Conservation (phyloP, 2,888 invertebrate species). For the Noctua janthe region DNA sequence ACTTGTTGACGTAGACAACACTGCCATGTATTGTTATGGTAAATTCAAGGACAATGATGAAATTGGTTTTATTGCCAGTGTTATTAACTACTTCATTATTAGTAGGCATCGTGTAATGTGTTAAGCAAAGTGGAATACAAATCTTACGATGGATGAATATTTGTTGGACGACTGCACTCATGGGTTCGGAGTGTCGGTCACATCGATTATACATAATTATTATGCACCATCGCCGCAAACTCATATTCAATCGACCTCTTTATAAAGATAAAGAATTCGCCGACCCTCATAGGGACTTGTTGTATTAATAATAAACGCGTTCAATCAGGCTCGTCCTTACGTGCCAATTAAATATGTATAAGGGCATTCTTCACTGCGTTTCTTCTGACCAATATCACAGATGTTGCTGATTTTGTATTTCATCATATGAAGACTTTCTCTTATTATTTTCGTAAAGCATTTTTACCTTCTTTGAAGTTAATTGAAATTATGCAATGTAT, state of each 20-base stretch:
- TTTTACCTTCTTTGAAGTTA: conserved; percentile 12
- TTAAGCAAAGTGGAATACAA: conserved; percentile 18
- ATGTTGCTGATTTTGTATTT: conserved; percentile 62
- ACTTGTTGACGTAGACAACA: conserved; percentile 17
- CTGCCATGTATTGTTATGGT: conserved; percentile 11
- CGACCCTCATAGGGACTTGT: conserved; percentile 81
- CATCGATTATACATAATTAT: conserved; percentile 74
- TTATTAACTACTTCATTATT: conserved; percentile 7
- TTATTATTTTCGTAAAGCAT: conserved; percentile 16
- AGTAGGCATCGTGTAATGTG: neutral
- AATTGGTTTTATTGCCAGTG: conserved; percentile 21
- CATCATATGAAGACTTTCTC: conserved; percentile 38
- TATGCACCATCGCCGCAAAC: conserved; percentile 77
- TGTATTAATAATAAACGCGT: conserved; percentile 84
- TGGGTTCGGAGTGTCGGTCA: conserved; percentile 67
- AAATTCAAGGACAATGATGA: conserved; percentile 32
- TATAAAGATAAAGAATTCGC: conserved; percentile 83
- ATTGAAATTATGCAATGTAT: neutral
- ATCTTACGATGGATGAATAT: conserved; percentile 10
- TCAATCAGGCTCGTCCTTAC: conserved; percentile 81
- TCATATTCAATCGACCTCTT: conserved; percentile 81
- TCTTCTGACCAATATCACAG: conserved; percentile 49
- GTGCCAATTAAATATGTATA: conserved; percentile 83
- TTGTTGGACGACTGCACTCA: conserved; percentile 10
- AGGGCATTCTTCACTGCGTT: conserved; percentile 53